A percentile compares a stretch with the other conserved stretches of the same genome.
These are phyloP conservation scores for Leiothrix lutea DNA, from an alignment of 2,113 vertebrate genomes.

Conservation along the genomic window DNA sequence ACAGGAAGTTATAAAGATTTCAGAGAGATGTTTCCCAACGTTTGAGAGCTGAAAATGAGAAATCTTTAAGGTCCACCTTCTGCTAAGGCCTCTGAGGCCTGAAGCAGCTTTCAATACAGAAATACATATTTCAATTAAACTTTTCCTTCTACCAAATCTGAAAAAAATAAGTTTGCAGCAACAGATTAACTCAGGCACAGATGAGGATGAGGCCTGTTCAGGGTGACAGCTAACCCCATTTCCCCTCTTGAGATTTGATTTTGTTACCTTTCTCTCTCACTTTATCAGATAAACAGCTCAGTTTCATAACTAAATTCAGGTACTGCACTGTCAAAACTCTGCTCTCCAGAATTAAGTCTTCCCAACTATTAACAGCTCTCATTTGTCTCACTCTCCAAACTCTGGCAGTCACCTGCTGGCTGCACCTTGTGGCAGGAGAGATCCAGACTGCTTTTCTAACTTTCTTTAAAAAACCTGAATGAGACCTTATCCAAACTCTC, in stretches of 20 bases:
- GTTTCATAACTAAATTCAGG: neutral
- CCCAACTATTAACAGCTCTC: neutral
- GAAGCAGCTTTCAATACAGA: neutral
- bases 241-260: neutral
- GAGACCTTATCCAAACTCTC: neutral
- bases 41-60: neutral
- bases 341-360: neutral
- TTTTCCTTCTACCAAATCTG: neutral
- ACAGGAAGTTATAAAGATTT: neutral
- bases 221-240: neutral
- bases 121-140: neutral
- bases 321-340: neutral
- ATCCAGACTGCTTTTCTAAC: neutral
- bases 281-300: neutral
- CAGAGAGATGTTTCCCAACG: neutral
- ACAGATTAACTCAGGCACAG: neutral
- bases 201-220: neutral
- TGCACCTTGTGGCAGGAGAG: fast-evolving
- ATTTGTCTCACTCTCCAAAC: neutral
- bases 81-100: neutral
- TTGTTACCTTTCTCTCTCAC: neutral
- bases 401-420: neutral
- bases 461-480: neutral
- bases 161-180: neutral
- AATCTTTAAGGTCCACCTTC: neutral